Base-by-base conservation (phyloP, 1,140 invertebrate genomes). In the Hermatobates lingyangjiaoensis region DNA sequence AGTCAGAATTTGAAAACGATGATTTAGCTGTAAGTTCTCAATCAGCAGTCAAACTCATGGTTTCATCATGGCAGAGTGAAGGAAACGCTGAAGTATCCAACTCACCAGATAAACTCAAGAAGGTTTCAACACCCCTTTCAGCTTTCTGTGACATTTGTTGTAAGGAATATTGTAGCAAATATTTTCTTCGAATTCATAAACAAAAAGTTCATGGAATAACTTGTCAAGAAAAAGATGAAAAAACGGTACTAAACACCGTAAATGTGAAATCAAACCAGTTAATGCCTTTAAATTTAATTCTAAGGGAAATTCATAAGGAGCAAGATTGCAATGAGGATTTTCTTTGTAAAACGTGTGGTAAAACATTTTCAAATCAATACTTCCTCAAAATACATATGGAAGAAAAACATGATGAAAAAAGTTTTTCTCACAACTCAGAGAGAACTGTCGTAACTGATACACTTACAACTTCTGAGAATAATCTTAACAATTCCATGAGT, bases 121-220 rank as follows among this genome's bases (percentile, higher is more conserved):
- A 58, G 26, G 30, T 38, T 54, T 50, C 30, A 50, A 30, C 26
- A 55, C 51, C 45, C 51, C 86, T 14, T 94, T 91, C 63, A 95
- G 90, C 86, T 10, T 94, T 91, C 63, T 95, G 90, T 66, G 88
- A 93, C 61, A 77, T 93, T 44, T 96, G 91, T 63, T 86, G 85
- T 62, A 94, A 94, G 64, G 90, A 94, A 68, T 89, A 93, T 64
- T 87, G 85, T 65, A 95, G 94, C 64, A 91, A 93, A 62, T 93
- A 93, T 62, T 94, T 93, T 63, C 66, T 96, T 20, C 75, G 86
- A 27, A 91, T 87, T 18, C 91, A 96, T 64, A 89, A 92, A 58
- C 74, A 87, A 64, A 83, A 86, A 62, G 69, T 79, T n/a, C 83
- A 87, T 60, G 81, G 82, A 0, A 71, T 79, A 15, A 67, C 75